Base-by-base conservation (phyloP, 1,140 invertebrate species). In the Drosophila bifasciata region DNA sequence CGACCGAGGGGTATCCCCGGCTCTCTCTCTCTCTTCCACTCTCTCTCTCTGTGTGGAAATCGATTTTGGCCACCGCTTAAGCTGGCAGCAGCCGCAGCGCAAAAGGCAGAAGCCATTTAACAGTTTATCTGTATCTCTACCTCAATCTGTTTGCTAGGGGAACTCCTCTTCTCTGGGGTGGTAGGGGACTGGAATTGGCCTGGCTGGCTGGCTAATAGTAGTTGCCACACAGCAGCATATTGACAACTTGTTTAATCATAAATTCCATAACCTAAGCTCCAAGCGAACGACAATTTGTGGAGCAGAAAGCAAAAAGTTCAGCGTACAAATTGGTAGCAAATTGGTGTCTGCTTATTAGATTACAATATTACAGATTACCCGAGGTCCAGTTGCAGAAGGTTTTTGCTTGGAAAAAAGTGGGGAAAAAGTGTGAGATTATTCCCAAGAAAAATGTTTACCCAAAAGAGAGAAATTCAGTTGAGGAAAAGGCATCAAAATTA, bases 231-330 rank as follows among this genome's bases (percentile, higher is more conserved):
- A 23, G 11, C 50, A 46, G 50, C 63, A 76, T 68, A 85, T 74
- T 74, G 76, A 80, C 81, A 85, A 64, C 80, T 80, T 85, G 76
- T 76, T 85, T 62, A 84, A 84, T 84, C 80, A 84, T 84, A 84
- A 84, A 84, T 85, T 85, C 55, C 80, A 76, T 75, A 79, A 69
- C 76, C 52, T 76, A 76, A 85, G 80, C 79, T 74, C n/a, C 7
- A 13, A 36, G 28, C 25, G 39, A 36, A 16, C 39, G 15, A 60
- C 67, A 52, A 64, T 66, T 67, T 81, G 49, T 50, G 45, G 40
- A n/a, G 15, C n/a, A 45, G 16, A 41, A 5, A n/a, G n/a, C n/a
- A 9, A 2, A 43, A 41, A 28, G 44, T 48, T 36, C 32, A 15
- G 28, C 19, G 25, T 19, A 19, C 19, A 64, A 25, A 67, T 45